phyloP scores from a whole-genome alignment of 2,113 vertebrate genomes.

The Burhinus bistriatus region DNA sequence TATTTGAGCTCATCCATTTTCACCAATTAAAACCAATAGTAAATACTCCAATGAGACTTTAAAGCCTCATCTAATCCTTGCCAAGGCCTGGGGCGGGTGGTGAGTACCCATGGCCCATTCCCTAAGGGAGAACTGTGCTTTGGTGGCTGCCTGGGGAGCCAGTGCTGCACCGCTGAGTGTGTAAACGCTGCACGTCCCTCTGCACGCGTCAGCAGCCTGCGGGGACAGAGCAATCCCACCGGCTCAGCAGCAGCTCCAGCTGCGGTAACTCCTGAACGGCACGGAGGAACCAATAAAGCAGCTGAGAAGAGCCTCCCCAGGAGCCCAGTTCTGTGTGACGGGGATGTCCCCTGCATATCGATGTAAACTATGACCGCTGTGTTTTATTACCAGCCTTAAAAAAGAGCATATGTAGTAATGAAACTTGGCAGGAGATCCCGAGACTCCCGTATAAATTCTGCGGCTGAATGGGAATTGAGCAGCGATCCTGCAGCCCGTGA shows the following conservation, averaged over 20 bases:
- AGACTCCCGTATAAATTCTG: background rate
- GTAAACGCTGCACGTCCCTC: background rate
- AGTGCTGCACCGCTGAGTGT: background rate
- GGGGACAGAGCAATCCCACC: rapidly evolving
- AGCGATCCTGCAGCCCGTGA: rapidly evolving
- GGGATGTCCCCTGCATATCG: background rate
- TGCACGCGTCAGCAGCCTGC: background rate
- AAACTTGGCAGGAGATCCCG: background rate
- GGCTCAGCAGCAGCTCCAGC: background rate
- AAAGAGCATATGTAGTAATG: background rate
- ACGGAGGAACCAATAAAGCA: background rate
- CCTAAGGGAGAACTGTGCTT: background rate
- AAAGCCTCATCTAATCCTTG: background rate
- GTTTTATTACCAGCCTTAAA: background rate
- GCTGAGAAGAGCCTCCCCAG: background rate
- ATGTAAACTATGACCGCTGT: background rate
- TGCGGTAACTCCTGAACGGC: background rate
- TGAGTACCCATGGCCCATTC: background rate
- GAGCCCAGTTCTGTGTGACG: background rate
- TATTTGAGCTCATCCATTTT: slow-evolving; percentile 23
- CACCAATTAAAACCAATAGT: background rate
- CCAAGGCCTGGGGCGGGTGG: background rate
- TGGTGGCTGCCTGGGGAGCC: background rate
- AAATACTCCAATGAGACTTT: background rate
- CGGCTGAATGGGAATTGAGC: background rate